phyloP scores from a whole-genome alignment of 2,888 invertebrate genomes.

The Hofmannophila pseudospretella region DNA sequence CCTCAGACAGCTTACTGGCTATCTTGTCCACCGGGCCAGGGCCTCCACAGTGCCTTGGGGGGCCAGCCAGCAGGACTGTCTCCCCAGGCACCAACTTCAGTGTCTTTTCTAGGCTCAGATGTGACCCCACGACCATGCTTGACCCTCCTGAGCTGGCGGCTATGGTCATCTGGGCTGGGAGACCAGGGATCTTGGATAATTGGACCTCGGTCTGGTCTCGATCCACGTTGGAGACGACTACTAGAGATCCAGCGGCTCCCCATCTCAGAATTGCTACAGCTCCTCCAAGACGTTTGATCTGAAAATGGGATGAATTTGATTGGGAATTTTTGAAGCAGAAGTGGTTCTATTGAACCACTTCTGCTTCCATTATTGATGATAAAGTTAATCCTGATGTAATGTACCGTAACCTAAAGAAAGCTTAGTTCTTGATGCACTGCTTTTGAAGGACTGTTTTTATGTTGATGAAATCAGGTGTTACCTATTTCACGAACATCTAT shows the following conservation, averaged over 20 bases:
- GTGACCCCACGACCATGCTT: constrained; percentile 41
- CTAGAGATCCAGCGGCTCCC: constrained; percentile 57
- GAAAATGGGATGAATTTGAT: constrained; percentile 18
- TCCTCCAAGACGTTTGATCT: constrained; percentile 78
- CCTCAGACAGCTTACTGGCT: constrained; percentile 60
- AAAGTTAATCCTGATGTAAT: too few relatives aligned
- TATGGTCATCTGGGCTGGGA: constrained; percentile 56
- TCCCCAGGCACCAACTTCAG: constrained; percentile 54
- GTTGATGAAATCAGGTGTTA: too few relatives aligned
- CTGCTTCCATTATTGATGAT: too few relatives aligned
- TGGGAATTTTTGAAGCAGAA: background rate
- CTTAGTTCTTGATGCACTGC: too few relatives aligned
- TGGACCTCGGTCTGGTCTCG: constrained; percentile 54
- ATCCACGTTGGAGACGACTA: constrained; percentile 68
- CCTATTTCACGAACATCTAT: too few relatives aligned
- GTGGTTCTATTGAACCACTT: too few relatives aligned
- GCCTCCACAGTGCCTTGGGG: constrained; percentile 61
- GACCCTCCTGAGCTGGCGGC: constrained; percentile 55
- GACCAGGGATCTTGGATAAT: constrained; percentile 59
- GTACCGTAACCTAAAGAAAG: too few relatives aligned
- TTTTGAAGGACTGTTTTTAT: too few relatives aligned
- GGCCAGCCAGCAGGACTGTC: constrained; percentile 51
- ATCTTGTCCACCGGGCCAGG: constrained; percentile 71
- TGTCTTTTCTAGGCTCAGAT: constrained; percentile 41
- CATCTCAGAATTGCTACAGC: constrained; percentile 54